These are phyloP conservation scores for Heliocidaris erythrogramma DNA, from an alignment of 35 echinoderm and acorn worm species.

Conservation along the genomic window DNA sequence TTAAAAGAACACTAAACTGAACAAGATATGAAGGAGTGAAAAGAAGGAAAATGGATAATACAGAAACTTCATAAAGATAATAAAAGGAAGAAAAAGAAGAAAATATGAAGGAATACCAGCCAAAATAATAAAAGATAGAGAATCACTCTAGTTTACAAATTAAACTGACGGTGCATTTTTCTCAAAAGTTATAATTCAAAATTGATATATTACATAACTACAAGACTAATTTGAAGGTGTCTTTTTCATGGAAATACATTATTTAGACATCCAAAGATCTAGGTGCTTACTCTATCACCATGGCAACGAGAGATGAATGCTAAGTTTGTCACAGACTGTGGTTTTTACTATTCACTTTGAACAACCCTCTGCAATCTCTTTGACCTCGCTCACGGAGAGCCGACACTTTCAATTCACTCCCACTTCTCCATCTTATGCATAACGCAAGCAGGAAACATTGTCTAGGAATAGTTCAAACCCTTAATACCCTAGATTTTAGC, in stretches of 20 bases:
- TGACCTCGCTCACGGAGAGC: not conserved
- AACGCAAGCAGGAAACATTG: not conserved
- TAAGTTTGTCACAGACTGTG: not conserved
- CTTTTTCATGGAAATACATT: not conserved
- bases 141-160: too few species aligned
- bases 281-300: not conserved
- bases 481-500: not conserved
- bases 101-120: too few species aligned
- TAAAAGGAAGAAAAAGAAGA: too few species aligned
- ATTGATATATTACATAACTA: not conserved
- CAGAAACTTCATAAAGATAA: too few species aligned
- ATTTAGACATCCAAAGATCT: not conserved
- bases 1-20: too few species aligned
- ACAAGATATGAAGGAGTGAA: too few species aligned
- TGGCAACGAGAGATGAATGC: not conserved
- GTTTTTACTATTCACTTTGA: not conserved
- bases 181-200: not conserved
- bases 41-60: too few species aligned
- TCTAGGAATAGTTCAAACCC: slow-evolving; percentile 18
- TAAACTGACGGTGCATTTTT: not conserved
- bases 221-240: not conserved
- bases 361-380: not conserved
- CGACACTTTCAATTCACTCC: not conserved
- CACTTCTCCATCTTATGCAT: not conserved
- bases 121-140: too few species aligned